A percentile compares a stretch with the other conserved stretches of the same genome.
Evolutionary conservation across 2,797 vertebrate genomes (phyloP).

Genomic region (Buceros bicornis): DNA sequence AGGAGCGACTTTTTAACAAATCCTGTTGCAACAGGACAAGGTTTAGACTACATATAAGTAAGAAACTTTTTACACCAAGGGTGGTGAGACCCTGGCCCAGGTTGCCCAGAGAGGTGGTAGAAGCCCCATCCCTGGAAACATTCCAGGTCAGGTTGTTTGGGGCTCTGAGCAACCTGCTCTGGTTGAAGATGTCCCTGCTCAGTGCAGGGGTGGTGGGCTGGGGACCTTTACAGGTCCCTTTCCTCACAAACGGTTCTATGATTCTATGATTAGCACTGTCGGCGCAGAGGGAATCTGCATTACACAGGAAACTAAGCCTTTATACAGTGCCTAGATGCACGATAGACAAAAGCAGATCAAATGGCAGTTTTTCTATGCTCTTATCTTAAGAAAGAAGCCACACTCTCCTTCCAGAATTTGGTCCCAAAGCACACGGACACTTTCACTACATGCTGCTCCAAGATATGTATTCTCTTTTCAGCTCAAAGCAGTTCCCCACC

Average conservation of each 20-base stretch:
- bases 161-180: neutral
- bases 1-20: neutral
- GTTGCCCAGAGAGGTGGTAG: neutral
- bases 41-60: neutral
- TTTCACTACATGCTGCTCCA: neutral
- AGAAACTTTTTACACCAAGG: neutral
- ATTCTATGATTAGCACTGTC: neutral
- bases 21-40: neutral
- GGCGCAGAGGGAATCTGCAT: neutral
- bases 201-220: neutral
- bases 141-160: neutral
- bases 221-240: neutral
- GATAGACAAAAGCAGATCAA: neutral
- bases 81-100: neutral
- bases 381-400: neutral
- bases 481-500: neutral
- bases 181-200: neutral
- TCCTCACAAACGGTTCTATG: neutral
- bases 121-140: neutral
- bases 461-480: neutral
- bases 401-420: neutral
- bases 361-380: neutral
- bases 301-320: neutral
- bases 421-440: neutral
- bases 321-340: no score